Evolutionary conservation across 2,888 invertebrate species (phyloP).

Genomic region (Dryobotodes eremita): DNA sequence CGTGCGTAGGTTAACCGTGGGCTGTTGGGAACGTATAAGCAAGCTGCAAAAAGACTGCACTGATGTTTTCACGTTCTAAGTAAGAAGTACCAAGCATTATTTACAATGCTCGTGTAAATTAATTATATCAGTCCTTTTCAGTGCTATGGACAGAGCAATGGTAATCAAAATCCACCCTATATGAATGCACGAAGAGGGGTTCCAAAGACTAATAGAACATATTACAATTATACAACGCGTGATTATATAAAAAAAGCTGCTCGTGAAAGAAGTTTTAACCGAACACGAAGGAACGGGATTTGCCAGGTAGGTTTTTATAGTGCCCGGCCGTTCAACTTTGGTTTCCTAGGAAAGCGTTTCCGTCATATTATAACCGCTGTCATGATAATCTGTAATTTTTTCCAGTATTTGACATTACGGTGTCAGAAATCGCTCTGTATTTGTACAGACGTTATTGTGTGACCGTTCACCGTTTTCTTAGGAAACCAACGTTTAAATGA

Average conservation of each 20-base stretch:
- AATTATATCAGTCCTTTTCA: slow-evolving; percentile 25
- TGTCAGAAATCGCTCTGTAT: no score
- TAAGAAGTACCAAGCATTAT: not conserved
- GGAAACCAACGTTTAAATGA: no score
- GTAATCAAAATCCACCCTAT: not conserved
- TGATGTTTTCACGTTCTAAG: no score
- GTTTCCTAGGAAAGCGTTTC: not conserved
- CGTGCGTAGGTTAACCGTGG: not conserved
- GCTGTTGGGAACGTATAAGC: no score
- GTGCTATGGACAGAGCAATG: not conserved
- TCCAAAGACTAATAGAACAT: slow-evolving; percentile 11
- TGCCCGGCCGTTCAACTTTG: no score
- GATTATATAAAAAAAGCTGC: slow-evolving; percentile 12
- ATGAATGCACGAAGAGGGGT: slow-evolving; percentile 9
- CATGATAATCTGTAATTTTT: not conserved
- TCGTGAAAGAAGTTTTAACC: slow-evolving; percentile 8
- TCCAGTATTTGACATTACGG: not conserved
- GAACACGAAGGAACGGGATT: slow-evolving; percentile 32
- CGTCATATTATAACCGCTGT: not conserved
- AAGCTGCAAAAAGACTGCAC: no score
- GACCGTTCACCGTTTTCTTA: no score
- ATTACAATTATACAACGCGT: slow-evolving; percentile 25
- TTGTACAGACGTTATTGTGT: no score
- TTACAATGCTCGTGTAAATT: not conserved
- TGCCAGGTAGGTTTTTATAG: slow-evolving; percentile 20